phyloP scores from a whole-genome alignment of 2,797 vertebrate genomes.

The Cirrhinus mrigala region DNA sequence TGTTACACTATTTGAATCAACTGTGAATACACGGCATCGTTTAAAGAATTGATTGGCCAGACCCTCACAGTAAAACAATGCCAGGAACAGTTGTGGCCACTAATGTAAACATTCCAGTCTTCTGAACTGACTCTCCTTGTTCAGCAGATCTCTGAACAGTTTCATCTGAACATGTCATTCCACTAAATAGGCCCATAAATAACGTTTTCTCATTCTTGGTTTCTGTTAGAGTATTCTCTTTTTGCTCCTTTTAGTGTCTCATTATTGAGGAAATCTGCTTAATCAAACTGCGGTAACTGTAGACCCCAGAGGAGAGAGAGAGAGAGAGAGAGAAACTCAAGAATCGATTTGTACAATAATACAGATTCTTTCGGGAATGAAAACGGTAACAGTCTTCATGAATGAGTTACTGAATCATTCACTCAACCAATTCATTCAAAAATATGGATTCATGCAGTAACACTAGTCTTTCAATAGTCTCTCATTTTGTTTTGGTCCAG shows the following conservation, averaged over 20 bases:
- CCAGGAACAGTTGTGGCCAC: slow-evolving; percentile 50
- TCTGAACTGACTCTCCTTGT: slow-evolving; percentile 13
- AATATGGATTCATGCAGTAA: not conserved
- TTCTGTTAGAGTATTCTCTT: not conserved
- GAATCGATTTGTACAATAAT: not conserved
- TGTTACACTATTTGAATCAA: slow-evolving; percentile 56
- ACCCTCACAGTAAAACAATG: slow-evolving; percentile 36
- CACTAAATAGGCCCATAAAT: slow-evolving; percentile 28
- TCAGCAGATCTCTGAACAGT: slow-evolving; percentile 32
- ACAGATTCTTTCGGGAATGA: not conserved
- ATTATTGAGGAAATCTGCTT: not conserved
- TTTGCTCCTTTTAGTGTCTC: not conserved
- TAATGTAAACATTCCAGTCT: slow-evolving; percentile 44
- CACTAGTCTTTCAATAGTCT: not conserved
- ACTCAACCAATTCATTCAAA: not conserved
- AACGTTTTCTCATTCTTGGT: not conserved
- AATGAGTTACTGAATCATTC: not conserved
- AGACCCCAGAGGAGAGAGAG: not conserved
- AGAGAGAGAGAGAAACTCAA: not conserved
- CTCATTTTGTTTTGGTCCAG: not conserved
- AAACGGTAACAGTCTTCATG: not conserved
- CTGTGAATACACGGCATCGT: slow-evolving; percentile 35
- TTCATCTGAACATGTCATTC: slow-evolving; percentile 1
- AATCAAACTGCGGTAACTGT: not conserved
- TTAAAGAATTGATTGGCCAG: slow-evolving; percentile 49